These are phyloP conservation scores for Myopa tessellatipennis DNA, from an alignment of 2,888 invertebrate genomes.

Conservation along the genomic window DNA sequence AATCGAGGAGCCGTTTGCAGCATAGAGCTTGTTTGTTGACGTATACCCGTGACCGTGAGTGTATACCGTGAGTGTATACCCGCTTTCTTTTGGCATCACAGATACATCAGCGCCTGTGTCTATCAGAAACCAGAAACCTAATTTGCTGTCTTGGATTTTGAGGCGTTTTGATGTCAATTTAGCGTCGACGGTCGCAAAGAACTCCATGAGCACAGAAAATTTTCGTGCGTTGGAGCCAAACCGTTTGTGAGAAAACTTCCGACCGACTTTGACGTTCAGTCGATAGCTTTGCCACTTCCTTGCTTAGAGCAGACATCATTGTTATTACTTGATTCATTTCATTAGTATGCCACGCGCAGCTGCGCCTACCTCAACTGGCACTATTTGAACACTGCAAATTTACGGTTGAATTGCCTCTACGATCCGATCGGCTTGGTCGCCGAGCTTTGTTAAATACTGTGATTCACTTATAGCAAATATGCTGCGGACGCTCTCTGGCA, in stretches of 20 bases:
- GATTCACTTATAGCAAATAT: constrained; percentile 16
- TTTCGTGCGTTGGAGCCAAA: neutral
- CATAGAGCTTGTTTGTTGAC: too few species aligned
- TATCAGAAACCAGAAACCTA: neutral
- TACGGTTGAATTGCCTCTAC: neutral
- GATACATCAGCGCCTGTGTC: neutral
- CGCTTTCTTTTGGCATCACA: too few species aligned
- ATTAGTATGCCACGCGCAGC: neutral
- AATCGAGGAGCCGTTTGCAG: neutral
- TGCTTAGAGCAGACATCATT: too few species aligned
- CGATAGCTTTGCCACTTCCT: too few species aligned
- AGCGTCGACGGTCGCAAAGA: neutral
- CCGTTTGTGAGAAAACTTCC: neutral
- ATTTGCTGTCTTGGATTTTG: neutral
- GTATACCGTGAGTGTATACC: too few species aligned
- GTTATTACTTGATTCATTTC: neutral
- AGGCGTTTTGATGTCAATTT: neutral
- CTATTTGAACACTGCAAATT: too few species aligned
- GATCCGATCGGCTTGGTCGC: neutral
- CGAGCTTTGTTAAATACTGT: neutral
- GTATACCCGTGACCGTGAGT: too few species aligned
- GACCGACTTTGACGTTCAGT: too few species aligned
- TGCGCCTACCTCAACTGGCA: neutral
- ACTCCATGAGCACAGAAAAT: neutral
- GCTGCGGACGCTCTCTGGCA: constrained; percentile 34